Base-by-base conservation (phyloP, 2,113 vertebrate genomes). In the Ochotona curzoniae region DNA sequence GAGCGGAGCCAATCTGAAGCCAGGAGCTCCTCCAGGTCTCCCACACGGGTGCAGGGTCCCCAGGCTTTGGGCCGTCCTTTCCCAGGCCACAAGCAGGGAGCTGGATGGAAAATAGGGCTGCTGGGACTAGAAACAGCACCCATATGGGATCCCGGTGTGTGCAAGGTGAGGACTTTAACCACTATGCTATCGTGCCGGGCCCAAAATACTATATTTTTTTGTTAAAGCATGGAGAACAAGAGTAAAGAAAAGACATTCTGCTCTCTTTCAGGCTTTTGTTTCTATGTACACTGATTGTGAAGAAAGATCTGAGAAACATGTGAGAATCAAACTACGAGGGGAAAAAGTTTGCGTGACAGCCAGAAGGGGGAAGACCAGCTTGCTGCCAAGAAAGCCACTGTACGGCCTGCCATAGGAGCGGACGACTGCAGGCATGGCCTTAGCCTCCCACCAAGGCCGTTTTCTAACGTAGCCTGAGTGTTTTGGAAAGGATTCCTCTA, bases 401-500 rank as follows among this genome's bases (percentile, higher is more conserved):
- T 10, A 71, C 6, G 23, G 11, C 8, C 7, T 57, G 60, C 38
- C 38, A 44, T 6, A 44, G 38, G 38, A 44, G 38, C 38, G 38
- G 38, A 44, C 38, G 38, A 6, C 38, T 44, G 38, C 38, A 44
- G 38, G 38, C 38, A 44, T 44, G 38, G 38, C 38, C 38, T 44
- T 44, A 44, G n/a, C n/a, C 74, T 89, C 66, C 51, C 73, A 83
- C 26, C 66, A 11, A 38, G 49, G 82, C 44, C 51, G 23, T 90
- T 84, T 92, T 85, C 87, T 87, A 74, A 89, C 14, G 47, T 1
- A 93, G 25, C 44, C 13, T 81, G 63, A 30, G 66, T 87, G 63
- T 73, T 94, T 90, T 30, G 81, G 79, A 92, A 87, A 60, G n/a
- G 92, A 85, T 94, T 90, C 12, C 32, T 89, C 7, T 21, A 57